These are phyloP conservation scores for Apostichopus leukothele DNA, from an alignment of 53 echinoderm and acorn worm species.

Conservation along the genomic window DNA sequence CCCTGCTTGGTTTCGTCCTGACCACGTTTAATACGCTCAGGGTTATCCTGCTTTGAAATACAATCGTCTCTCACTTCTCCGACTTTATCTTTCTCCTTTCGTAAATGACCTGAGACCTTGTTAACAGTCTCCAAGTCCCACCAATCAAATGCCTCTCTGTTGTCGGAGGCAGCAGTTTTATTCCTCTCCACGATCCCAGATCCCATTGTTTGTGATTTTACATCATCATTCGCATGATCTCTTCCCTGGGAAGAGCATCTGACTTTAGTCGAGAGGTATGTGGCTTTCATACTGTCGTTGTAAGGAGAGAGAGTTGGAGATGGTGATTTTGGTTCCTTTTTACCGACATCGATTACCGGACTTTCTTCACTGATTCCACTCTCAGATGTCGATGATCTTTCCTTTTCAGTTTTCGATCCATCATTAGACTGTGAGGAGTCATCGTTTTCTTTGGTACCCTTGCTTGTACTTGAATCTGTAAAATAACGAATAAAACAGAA, in stretches of 20 bases:
- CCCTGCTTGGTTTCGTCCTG: neutral
- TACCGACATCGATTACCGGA: neutral
- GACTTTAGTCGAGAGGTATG: constrained; percentile 28
- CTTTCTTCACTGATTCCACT: neutral
- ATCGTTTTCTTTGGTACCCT: no score
- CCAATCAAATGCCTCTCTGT: constrained; percentile 1
- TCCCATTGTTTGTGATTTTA: neutral
- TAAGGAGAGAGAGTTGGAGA: constrained; percentile 21
- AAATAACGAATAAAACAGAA: no score
- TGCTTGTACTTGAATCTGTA: no score
- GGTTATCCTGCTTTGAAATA: neutral
- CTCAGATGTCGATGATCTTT: no score
- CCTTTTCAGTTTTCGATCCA: no score
- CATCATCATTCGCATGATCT: neutral
- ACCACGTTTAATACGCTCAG: neutral
- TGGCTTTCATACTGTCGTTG: constrained; percentile 40
- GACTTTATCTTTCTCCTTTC: no score
- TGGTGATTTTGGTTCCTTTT: neutral
- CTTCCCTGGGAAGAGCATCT: neutral
- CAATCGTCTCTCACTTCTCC: neutral
- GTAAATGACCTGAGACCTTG: no score
- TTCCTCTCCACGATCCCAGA: neutral
- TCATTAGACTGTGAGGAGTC: no score
- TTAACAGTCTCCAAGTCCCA: neutral
- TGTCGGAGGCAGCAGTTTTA: neutral